A percentile compares a stretch with the other conserved stretches of the same genome.
Evolutionary conservation across 64 coral and sea anemone species (phyloP).

Genomic region (Hydrozoanthus tunicans): DNA sequence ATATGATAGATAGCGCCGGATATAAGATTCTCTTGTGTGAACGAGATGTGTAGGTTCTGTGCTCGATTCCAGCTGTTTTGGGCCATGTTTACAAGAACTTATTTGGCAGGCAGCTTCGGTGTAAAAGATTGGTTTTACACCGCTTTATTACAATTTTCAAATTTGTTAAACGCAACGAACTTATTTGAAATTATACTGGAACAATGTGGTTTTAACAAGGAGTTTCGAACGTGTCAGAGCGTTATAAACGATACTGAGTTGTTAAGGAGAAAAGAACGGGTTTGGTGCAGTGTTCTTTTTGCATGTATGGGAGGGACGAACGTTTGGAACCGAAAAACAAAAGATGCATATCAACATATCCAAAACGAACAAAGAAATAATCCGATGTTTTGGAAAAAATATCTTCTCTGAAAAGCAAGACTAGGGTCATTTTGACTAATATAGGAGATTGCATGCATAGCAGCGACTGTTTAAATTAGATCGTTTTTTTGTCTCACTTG

Average conservation of each 20-base stretch:
- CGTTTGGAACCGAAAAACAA: slow-evolving; percentile 37
- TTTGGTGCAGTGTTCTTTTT: not conserved
- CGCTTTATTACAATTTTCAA: not conserved
- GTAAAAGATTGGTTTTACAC: slow-evolving; percentile 39
- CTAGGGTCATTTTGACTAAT: not conserved
- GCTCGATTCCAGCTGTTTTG: slow-evolving; percentile 45
- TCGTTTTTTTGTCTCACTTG: slow-evolving; percentile 20
- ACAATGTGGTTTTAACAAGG: not conserved
- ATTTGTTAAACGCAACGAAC: not conserved
- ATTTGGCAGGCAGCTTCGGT: not conserved
- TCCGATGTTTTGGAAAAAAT: not conserved
- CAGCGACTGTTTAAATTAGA: slow-evolving; percentile 23
- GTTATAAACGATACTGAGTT: no score
- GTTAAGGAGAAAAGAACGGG: not conserved
- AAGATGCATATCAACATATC: slow-evolving; percentile 16
- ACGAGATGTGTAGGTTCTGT: slow-evolving; percentile 30
- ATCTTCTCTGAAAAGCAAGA: not conserved
- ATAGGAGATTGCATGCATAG: not conserved
- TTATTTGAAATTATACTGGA: not conserved
- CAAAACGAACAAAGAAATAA: not conserved
- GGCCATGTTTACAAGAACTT: not conserved
- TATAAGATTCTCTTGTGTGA: slow-evolving; percentile 42
- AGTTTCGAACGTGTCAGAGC: not conserved
- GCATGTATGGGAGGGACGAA: slow-evolving; percentile 20
- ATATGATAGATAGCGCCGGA: slow-evolving; percentile 57